These are phyloP conservation scores for Drosophila yooni DNA, from an alignment of 2,888 invertebrate genomes.

Conservation along the genomic window DNA sequence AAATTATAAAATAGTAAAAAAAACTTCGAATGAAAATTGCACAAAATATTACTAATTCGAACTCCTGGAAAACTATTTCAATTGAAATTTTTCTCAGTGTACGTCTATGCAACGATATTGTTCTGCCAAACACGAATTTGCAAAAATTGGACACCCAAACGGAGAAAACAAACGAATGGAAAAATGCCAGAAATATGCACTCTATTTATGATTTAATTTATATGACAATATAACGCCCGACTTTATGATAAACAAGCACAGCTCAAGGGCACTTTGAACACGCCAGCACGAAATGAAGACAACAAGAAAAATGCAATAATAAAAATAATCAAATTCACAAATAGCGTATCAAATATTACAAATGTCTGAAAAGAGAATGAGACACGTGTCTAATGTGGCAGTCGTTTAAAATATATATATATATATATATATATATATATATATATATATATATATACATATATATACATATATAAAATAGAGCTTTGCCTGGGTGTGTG, in stretches of 20 bases:
- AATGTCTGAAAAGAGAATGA: conserved; percentile 25
- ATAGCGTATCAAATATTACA: conserved; percentile 20
- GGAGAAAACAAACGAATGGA: conserved; percentile 27
- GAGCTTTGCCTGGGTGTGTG: not conserved
- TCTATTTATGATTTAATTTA: conserved; percentile 54
- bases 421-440: not conserved
- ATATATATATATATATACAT: not conserved
- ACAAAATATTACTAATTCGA: not conserved
- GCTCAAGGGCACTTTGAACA: conserved; percentile 38
- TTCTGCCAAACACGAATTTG: conserved; percentile 36
- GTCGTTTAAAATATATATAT: conserved; percentile 31
- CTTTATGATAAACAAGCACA: conserved; percentile 56
- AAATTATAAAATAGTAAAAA: too few species aligned
- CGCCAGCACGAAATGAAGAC: conserved; percentile 41
- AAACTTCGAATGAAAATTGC: not conserved
- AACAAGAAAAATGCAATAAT: conserved; percentile 26
- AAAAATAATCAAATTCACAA: conserved; percentile 20
- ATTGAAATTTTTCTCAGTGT: not conserved
- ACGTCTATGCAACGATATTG: conserved; percentile 42
- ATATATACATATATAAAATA: not conserved
- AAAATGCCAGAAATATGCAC: conserved; percentile 58
- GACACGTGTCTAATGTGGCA: conserved; percentile 41
- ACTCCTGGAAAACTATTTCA: not conserved
- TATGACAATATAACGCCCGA: conserved; percentile 42
- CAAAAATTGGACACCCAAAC: conserved; percentile 56